A percentile compares a stretch with the other conserved stretches of the same genome.
Conservation (phyloP, 2,797 vertebrate genomes). For the Iguana delicatissima region DNA sequence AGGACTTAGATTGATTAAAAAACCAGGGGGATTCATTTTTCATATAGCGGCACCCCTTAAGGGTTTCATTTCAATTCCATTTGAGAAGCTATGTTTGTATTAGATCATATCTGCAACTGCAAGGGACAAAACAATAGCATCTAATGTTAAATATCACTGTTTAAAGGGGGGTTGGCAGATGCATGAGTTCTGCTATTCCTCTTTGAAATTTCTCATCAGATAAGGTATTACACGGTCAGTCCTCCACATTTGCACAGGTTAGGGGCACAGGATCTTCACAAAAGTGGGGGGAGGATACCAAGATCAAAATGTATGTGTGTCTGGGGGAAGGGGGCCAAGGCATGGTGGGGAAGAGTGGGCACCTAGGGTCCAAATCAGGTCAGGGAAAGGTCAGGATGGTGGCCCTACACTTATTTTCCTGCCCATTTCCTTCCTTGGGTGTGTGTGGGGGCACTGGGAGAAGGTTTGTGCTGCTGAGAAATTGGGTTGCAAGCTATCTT, state of each 20-base stretch:
- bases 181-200: neutral
- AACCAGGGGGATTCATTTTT: slow-evolving; percentile 50
- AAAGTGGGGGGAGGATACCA: too few species aligned
- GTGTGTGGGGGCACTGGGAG: too few species aligned
- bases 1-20: slow-evolving; percentile 62
- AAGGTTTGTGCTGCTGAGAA: too few species aligned
- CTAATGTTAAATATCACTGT: neutral
- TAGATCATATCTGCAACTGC: slow-evolving; percentile 36
- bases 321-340: neutral
- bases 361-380: too few species aligned
- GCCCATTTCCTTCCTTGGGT: too few species aligned
- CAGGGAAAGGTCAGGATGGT: too few species aligned
- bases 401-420: too few species aligned
- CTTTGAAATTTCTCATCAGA: slow-evolving; percentile 11
- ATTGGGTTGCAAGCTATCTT: too few species aligned
- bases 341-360: too few species aligned
- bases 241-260: too few species aligned
- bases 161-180: neutral
- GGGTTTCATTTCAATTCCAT: slow-evolving; percentile 18
- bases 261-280: too few species aligned
- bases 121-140: slow-evolving; percentile 52
- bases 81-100: slow-evolving; percentile 33
- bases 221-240: neutral
- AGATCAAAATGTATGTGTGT: too few species aligned
- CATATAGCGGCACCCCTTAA: slow-evolving; percentile 50